These are phyloP conservation scores for Acrobeloides nanus DNA, from an alignment of 2,888 invertebrate species.

Conservation along the genomic window DNA sequence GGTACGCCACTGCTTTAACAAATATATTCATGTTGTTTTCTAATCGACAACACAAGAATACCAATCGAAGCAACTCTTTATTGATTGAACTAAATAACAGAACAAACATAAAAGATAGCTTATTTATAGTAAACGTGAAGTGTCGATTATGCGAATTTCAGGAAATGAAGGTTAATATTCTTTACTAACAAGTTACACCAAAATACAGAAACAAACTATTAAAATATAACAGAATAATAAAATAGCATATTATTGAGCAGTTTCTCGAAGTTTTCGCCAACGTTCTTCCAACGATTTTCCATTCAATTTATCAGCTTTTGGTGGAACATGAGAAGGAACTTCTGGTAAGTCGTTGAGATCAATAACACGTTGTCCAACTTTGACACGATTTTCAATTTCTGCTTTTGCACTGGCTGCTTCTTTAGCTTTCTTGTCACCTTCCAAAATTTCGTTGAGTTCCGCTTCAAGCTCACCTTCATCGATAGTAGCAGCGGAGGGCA, in stretches of 20 bases:
- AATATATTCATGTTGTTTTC: too few relatives aligned
- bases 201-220: background rate
- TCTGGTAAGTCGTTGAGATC: slow-evolving; percentile 25
- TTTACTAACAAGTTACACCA: background rate
- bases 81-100: too few relatives aligned
- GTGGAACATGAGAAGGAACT: slow-evolving; percentile 15
- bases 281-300: background rate
- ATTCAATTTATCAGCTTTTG: too few relatives aligned
- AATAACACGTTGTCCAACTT: slow-evolving; percentile 20
- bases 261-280: background rate
- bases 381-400: slow-evolving; percentile 16
- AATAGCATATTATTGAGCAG: background rate
- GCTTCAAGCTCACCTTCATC: slow-evolving; percentile 29
- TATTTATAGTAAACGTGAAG: too few relatives aligned
- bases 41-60: too few relatives aligned
- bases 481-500: slow-evolving; percentile 15
- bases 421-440: slow-evolving; percentile 7
- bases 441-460: slow-evolving; percentile 24
- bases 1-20: too few relatives aligned
- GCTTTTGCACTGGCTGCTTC: too few relatives aligned
- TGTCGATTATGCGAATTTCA: too few relatives aligned
- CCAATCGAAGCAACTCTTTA: too few relatives aligned
- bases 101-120: too few relatives aligned
- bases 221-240: background rate
- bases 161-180: background rate